Base-by-base conservation (phyloP, 1,140 invertebrate species). In the Leptinotarsa undecemlineata region DNA sequence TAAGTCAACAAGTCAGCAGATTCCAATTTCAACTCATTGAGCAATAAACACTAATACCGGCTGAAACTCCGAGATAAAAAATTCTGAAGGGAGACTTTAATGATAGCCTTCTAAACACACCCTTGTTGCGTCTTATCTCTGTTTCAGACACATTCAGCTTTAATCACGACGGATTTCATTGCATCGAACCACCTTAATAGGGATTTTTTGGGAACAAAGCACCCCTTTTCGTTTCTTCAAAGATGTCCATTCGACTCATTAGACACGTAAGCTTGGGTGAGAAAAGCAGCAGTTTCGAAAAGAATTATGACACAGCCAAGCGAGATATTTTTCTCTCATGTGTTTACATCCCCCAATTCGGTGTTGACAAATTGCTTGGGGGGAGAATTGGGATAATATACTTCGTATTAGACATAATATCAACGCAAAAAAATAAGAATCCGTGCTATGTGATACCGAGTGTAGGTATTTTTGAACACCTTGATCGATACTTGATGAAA, bases 51-150 rank as follows among this genome's bases (percentile, higher is more conserved):
- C 4, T 57, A 57, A 57, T 17, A 15, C 14, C 15, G 51, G 6
- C 51, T 57, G 51, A 57, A 57, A 57, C 17, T 57, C 51, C 4
- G n/a, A 57, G 51, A 57, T 57, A 57, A 57, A 57, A 57, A 57
- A 57, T 14, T 57, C 51, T 19, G 51, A 17, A 19, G 51, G n/a
- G 15, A 15, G 51, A 42, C 6, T 42, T 42, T 42, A 42, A 57
- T 57, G 51, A 57, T 19, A 57, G 15, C 4, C 51, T 57, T 57
- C 51, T 57, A 57, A 57, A 57, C 13, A 57, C 17, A 57, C 63
- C 63, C 63, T 64, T 64, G 63, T n/a, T 64, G 63, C 63, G 63
- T 64, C 63, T 64, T 64, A 64, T 64, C 63, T 64, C 63, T 64
- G 63, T 21, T 64, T 64, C 63, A 64, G 21, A 64, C 63, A 33